Base-by-base conservation (phyloP, 2,888 invertebrate species). In the Lepeophtheirus nordmannii region DNA sequence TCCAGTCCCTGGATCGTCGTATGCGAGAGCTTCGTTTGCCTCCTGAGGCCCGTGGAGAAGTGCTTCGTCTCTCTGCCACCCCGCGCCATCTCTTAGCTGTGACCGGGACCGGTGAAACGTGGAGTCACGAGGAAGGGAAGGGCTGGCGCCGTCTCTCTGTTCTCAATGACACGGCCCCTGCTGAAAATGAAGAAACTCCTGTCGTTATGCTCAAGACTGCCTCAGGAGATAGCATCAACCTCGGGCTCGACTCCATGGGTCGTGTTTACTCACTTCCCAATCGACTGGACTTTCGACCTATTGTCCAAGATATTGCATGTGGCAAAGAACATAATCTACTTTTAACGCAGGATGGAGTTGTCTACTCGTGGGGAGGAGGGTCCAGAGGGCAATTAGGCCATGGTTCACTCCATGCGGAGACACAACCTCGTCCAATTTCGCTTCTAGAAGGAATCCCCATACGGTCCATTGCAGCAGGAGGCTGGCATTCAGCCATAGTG, bases 301-400 rank as follows among this genome's bases (percentile, higher is more conserved):
- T 59, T 30, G 66, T 66, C 20, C 41, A 59, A n/a, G 66, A 66
- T 30, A 41, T 66, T n/a, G 40, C 37, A n/a, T 66, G 66, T 30
- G 66, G 66, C 40, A 66, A 66, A 41, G 66, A 66, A 46, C 66
- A 66, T 37, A 58, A 58, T 23, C 14, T 66, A 14, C 60, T 66
- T 22, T 60, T 66, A 14, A 66, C 66, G 22, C 41, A 59, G 17
- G 38, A 58, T 12, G 66, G 66, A 17, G 61, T 37, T n/a, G 66
- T 66, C 11, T 66, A 41, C 41, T 66, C 66, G 8, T 66, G 66
- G 66, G 66, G 66, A 1, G 66, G 66, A n/a, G 66, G 66, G 20
- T 58, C 66, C n/a, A 37, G 66, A 10, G 66, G 66, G 1, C 66
- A 66, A 41, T 23, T 66, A 10, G 66, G 66, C 2, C 66, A 66